Evolutionary conservation across 2,797 vertebrate species (phyloP).

Genomic region (Peromyscus nudipes): DNA sequence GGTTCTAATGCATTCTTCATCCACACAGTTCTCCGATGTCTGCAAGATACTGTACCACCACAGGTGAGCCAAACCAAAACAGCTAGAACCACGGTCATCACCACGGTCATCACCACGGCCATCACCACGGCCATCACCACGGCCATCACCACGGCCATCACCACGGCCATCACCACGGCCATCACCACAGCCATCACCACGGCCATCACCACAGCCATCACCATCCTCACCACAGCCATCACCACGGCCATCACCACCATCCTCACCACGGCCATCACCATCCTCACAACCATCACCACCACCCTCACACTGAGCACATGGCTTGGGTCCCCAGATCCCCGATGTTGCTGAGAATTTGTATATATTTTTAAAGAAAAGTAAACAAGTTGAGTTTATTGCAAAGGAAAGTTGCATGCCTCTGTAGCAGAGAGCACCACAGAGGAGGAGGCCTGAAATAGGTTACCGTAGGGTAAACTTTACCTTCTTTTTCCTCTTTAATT

Average conservation of each 20-base stretch:
- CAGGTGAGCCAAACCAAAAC: rapidly evolving
- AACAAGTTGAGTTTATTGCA: background rate
- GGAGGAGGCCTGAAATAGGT: background rate
- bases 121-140: too few relatives aligned
- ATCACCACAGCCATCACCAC: too few relatives aligned
- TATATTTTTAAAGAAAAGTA: background rate
- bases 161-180: too few relatives aligned
- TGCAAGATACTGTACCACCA: rapidly evolving
- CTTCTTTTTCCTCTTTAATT: background rate
- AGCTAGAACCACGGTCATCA: rapidly evolving
- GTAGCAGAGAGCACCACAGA: background rate
- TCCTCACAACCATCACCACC: too few relatives aligned
- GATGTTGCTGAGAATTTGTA: background rate
- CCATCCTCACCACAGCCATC: too few relatives aligned
- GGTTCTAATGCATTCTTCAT: background rate
- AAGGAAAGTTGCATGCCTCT: background rate
- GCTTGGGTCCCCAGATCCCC: rapidly evolving
- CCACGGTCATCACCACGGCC: too few relatives aligned
- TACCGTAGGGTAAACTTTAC: background rate
- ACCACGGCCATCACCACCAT: rapidly evolving
- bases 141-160: too few relatives aligned
- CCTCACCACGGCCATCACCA: background rate
- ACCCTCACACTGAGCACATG: rapidly evolving
- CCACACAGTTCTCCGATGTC: rapidly evolving
- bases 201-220: too few relatives aligned